Conservation (phyloP, 2,797 vertebrate species). For the Poeciliopsis gracilis region DNA sequence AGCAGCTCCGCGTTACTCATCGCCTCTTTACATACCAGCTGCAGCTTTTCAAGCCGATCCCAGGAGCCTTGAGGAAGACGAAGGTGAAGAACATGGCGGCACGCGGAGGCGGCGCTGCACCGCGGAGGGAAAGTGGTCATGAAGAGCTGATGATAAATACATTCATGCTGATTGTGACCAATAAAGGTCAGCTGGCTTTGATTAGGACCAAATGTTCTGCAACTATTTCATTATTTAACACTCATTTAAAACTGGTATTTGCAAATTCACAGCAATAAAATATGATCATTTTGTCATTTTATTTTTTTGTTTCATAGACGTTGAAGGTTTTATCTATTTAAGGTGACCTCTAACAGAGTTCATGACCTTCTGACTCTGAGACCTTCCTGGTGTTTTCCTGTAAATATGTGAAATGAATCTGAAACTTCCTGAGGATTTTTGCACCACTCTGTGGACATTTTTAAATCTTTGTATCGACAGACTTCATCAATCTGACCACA, state of each 20-base stretch:
- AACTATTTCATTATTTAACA: not conserved
- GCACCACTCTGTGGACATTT: not conserved
- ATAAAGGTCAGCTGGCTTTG: too few species aligned
- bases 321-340: too few species aligned
- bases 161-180: too few species aligned
- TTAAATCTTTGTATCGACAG: too few species aligned
- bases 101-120: constrained; percentile 19
- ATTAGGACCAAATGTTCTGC: not conserved
- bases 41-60: constrained; percentile 5
- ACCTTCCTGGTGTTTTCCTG: not conserved
- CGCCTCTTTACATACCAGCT: constrained; percentile 6
- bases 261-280: not conserved
- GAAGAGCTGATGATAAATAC: not conserved
- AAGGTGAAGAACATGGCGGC: constrained; percentile 7
- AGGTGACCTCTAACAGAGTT: too few species aligned
- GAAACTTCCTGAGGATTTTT: not conserved
- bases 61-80: constrained; percentile 5
- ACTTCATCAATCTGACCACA: too few species aligned
- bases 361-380: too few species aligned
- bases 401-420: not conserved
- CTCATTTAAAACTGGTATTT: not conserved
- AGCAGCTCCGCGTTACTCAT: constrained; percentile 1
- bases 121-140: not conserved
- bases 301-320: too few species aligned
- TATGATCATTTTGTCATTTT: too few species aligned